Percentiles rank a stretch among this genome's conserved stretches.
phyloP scores from a whole-genome alignment of 2,888 invertebrate genomes.

The Anorthoa munda region DNA sequence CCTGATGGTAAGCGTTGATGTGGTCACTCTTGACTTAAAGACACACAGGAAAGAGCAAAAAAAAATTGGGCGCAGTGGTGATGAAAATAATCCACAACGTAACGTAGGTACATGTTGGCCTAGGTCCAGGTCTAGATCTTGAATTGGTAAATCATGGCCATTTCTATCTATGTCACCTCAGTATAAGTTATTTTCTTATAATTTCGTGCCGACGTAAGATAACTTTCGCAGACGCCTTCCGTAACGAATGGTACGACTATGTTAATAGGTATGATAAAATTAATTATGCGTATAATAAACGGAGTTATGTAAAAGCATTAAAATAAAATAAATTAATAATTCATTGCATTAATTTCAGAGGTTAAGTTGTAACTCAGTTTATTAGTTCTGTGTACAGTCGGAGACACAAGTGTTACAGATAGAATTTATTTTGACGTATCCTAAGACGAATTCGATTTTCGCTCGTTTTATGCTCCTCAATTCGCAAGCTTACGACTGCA shows the following conservation, averaged over 20 bases:
- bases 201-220: background rate
- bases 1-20: no score
- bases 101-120: no score
- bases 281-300: constrained; percentile 2
- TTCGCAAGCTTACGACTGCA: no score
- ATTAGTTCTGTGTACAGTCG: constrained; percentile 14
- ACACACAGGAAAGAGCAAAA: no score
- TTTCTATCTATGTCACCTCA: background rate
- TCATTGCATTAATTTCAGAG: constrained; percentile 10
- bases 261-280: background rate
- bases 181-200: background rate
- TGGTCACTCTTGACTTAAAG: no score
- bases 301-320: constrained; percentile 7
- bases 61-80: no score
- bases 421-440: no score
- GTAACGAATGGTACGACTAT: background rate
- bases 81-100: background rate
- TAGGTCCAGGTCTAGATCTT: background rate
- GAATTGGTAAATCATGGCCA: background rate
- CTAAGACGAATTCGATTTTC: no score
- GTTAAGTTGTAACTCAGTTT: constrained; percentile 18
- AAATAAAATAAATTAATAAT: constrained; percentile 3
- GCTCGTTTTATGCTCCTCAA: no score
- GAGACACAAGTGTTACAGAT: constrained; percentile 1
- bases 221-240: constrained; percentile 7